Evolutionary conservation across 2,888 invertebrate genomes (phyloP), one percentile per base, ranked within the genome.

Genomic region (Tortricodes alternella): DNA sequence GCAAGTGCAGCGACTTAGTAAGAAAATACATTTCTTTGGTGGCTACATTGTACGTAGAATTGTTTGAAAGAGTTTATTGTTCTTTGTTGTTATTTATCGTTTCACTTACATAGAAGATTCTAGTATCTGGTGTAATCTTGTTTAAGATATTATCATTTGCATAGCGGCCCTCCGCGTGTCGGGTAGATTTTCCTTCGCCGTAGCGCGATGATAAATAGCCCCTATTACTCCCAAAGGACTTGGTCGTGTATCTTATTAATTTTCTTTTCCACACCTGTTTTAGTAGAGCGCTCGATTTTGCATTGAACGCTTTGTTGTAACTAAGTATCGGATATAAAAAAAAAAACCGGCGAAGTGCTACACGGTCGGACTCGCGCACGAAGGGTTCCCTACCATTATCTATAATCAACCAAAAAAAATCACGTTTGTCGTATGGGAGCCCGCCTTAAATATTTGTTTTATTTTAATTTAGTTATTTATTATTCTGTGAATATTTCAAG

Each of bases 81-180:
- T 18, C 7, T 53, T 53, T 32, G 27, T 24, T 34, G 41, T 35
- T 49, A 49, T 55, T 55, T 43, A 49, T 43, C 35, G 35, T 49
- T 55, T 49, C 27, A 55, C 43, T 55, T 43, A 35, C 48, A 55
- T 41, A 48, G 39, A 27, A 35, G 27, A 55, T 43, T 15, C 15
- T 21, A 49, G 16, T 27, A 43, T 55, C 48, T 55, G 41, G 55
- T 55, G 24, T 56, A 44, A 56, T 56, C 44, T 56, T 49, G 56
- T 50, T 50, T 50, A 56, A 56, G 50, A 44, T 56, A 50, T 56
- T 56, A 56, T 50, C 44, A 50, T 56, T 56, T 56, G 44, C 56
- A 44, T 50, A 16, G 44, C 50, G 44, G 43, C 44, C 44, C 29
- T 19, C 49, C 13, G 32, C 44, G 50, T 56, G 29, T 56, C 56